These are phyloP conservation scores for Porites australiensis DNA, from an alignment of 64 coral and sea anemone genomes.

Conservation along the genomic window DNA sequence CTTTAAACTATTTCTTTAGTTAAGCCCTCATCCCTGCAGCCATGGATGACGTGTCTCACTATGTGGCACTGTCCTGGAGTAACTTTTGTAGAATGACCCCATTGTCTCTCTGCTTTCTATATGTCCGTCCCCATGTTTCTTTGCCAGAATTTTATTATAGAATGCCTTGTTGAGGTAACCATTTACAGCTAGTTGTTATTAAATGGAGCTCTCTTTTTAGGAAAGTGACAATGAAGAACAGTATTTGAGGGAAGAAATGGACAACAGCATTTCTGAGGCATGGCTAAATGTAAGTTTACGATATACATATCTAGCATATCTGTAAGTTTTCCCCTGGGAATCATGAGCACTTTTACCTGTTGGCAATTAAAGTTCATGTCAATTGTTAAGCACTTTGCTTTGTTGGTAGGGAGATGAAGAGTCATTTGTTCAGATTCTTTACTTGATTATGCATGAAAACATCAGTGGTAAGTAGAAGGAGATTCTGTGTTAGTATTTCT, in stretches of 20 bases:
- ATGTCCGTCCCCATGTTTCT: too few species aligned
- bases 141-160: too few species aligned
- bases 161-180: too few species aligned
- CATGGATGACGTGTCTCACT: too few species aligned
- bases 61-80: too few species aligned
- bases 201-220: neutral
- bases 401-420: slow-evolving; percentile 89
- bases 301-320: neutral
- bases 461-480: slow-evolving; percentile 70
- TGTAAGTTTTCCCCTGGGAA: neutral
- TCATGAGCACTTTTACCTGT: neutral
- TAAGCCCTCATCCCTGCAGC: too few species aligned
- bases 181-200: too few species aligned
- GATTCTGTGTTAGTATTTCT: neutral
- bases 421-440: slow-evolving; percentile 96
- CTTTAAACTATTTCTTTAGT: too few species aligned
- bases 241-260: slow-evolving; percentile 92
- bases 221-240: slow-evolving; percentile 69
- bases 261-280: slow-evolving; percentile 92
- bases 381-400: neutral
- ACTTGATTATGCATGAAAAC: slow-evolving; percentile 96
- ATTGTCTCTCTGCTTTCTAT: too few species aligned
- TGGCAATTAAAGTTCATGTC: neutral
- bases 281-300: slow-evolving; percentile 83
- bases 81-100: too few species aligned